These are phyloP conservation scores for Schizaphis graminum DNA, from an alignment of 2,888 invertebrate genomes.

Conservation along the genomic window DNA sequence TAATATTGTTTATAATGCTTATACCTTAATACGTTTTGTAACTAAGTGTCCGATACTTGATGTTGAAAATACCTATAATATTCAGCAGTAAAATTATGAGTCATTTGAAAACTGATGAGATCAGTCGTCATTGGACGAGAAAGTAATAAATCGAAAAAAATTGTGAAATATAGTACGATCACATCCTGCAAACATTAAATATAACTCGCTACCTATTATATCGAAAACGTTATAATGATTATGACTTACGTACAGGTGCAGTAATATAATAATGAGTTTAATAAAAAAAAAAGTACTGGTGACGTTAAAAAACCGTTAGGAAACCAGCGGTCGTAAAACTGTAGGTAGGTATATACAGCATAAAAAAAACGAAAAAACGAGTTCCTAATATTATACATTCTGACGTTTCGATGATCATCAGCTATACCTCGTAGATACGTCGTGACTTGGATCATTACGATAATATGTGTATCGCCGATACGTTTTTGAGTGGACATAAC, in stretches of 20 bases:
- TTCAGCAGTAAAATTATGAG: neutral
- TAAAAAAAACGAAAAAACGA: neutral
- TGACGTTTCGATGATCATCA: neutral
- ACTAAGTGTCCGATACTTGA: neutral
- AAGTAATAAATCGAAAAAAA: neutral
- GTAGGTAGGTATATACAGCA: neutral
- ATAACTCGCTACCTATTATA: neutral
- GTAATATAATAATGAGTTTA: neutral
- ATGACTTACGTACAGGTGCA: neutral
- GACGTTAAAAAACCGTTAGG: constrained; percentile 14
- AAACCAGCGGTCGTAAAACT: neutral
- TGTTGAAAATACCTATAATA: neutral
- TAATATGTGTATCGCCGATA: neutral
- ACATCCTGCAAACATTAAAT: neutral
- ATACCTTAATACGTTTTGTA: neutral
- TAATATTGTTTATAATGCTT: neutral
- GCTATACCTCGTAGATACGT: neutral
- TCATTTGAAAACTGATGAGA: neutral
- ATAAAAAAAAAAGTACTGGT: neutral
- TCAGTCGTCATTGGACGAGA: neutral
- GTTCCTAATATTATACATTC: neutral
- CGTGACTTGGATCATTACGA: neutral
- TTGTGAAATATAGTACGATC: neutral
- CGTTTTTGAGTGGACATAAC: neutral
- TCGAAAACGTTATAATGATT: neutral